Conservation (phyloP, 2,113 vertebrate species). For the Mungos mungo region DNA sequence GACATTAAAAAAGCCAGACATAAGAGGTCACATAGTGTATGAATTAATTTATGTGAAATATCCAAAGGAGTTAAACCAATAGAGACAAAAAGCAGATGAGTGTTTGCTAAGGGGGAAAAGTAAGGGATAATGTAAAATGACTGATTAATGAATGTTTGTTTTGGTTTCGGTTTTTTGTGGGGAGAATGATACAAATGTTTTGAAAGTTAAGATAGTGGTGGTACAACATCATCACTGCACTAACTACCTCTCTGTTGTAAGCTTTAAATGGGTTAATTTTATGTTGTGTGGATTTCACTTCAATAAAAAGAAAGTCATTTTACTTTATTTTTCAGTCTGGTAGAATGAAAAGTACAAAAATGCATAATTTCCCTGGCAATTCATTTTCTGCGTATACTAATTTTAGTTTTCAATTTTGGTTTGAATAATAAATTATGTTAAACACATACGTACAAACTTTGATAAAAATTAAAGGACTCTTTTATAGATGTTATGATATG, state of each 20-base stretch:
- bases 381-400: not conserved
- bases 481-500: not conserved
- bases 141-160: not conserved
- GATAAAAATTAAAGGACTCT: not conserved
- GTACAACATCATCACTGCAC: not conserved
- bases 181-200: not conserved
- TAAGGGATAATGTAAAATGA: not conserved
- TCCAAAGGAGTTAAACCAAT: not conserved
- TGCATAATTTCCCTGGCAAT: not conserved
- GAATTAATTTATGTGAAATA: not conserved
- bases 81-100: not conserved
- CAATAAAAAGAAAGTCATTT: not conserved
- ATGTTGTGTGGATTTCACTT: not conserved
- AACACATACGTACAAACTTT: not conserved
- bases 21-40: not conserved
- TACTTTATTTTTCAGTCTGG: not conserved
- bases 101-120: not conserved
- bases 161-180: not conserved
- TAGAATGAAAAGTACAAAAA: slow-evolving; percentile 28
- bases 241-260: not conserved
- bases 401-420: not conserved
- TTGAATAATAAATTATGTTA: not conserved
- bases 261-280: not conserved
- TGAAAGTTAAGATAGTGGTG: not conserved
- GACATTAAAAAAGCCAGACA: not conserved